These are phyloP conservation scores for Maniola hyperantus DNA, from an alignment of 2,888 invertebrate genomes.

Conservation along the genomic window DNA sequence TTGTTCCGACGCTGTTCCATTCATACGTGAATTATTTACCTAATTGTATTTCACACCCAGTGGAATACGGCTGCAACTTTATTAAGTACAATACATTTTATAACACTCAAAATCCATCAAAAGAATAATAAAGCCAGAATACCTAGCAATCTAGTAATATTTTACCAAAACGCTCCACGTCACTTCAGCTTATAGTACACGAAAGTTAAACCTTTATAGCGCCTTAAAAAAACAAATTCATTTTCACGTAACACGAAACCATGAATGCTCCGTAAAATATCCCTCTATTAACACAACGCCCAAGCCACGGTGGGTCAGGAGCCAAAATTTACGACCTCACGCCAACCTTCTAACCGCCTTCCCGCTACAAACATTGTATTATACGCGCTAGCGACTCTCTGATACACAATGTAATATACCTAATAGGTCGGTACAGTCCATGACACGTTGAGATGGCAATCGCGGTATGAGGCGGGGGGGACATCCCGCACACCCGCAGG, in stretches of 20 bases:
- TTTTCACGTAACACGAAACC: slow-evolving; percentile 26
- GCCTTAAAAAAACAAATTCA: slow-evolving; percentile 24
- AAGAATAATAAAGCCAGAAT: neutral
- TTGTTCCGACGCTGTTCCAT: too few species aligned
- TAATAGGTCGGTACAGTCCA: neutral
- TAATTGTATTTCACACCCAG: too few species aligned
- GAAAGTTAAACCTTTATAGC: slow-evolving; percentile 19
- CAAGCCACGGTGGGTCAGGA: slow-evolving; percentile 33
- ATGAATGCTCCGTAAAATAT: slow-evolving; percentile 35
- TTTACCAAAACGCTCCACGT: neutral
- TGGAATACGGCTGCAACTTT: neutral
- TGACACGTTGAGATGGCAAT: too few species aligned
- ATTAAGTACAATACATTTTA: neutral
- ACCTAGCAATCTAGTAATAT: neutral
- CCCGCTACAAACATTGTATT: slow-evolving; percentile 28
- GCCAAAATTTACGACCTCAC: slow-evolving; percentile 38
- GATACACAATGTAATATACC: too few species aligned
- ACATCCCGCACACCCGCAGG: too few species aligned
- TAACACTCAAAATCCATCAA: neutral
- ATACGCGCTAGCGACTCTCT: slow-evolving; percentile 11
- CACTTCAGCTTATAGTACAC: slow-evolving; percentile 7
- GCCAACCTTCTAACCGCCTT: slow-evolving; percentile 32
- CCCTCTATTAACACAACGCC: slow-evolving; percentile 39
- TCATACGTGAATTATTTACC: too few species aligned
- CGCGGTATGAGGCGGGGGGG: too few species aligned